Evolutionary conservation across 2,797 vertebrate genomes (phyloP).

Genomic region (Garrulus glandarius): DNA sequence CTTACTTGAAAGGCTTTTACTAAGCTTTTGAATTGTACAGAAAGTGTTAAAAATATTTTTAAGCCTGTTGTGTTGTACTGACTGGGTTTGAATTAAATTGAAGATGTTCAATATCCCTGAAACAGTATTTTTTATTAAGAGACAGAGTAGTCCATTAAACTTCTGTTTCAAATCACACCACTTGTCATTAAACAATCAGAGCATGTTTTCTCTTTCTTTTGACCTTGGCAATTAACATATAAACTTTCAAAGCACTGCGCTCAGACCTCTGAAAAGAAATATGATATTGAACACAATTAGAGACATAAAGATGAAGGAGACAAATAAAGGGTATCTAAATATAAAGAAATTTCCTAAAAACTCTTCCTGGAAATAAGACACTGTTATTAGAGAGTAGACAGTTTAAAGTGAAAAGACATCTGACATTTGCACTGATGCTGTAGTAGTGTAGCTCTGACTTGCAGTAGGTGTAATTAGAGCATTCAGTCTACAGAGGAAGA

Average conservation of each 20-base stretch:
- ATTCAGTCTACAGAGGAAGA: constrained; percentile 77
- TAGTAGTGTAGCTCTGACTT: constrained; percentile 71
- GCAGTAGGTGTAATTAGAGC: constrained; percentile 84
- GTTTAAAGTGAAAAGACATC: constrained; percentile 74
- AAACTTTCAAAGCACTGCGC: constrained; percentile 78
- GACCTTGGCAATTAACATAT: constrained; percentile 83
- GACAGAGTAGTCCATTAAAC: background rate
- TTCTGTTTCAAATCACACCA: constrained; percentile 61
- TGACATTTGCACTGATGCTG: constrained; percentile 83
- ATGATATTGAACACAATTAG: constrained; percentile 77
- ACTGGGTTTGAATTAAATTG: background rate
- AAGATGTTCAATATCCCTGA: background rate
- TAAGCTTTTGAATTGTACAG: background rate
- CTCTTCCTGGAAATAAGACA: constrained; percentile 73
- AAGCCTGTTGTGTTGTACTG: background rate
- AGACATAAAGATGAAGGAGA: constrained; percentile 58
- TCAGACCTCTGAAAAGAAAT: constrained; percentile 75
- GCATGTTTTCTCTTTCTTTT: constrained; percentile 61
- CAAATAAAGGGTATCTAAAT: constrained; percentile 69
- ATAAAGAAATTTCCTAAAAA: constrained; percentile 69
- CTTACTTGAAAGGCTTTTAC: background rate
- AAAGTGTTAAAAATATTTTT: background rate
- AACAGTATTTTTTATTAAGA: constrained; percentile 4
- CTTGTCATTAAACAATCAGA: constrained; percentile 71
- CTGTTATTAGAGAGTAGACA: constrained; percentile 65